phyloP scores from a whole-genome alignment of 2,797 vertebrate species.

The Cercopithecus mitis region DNA sequence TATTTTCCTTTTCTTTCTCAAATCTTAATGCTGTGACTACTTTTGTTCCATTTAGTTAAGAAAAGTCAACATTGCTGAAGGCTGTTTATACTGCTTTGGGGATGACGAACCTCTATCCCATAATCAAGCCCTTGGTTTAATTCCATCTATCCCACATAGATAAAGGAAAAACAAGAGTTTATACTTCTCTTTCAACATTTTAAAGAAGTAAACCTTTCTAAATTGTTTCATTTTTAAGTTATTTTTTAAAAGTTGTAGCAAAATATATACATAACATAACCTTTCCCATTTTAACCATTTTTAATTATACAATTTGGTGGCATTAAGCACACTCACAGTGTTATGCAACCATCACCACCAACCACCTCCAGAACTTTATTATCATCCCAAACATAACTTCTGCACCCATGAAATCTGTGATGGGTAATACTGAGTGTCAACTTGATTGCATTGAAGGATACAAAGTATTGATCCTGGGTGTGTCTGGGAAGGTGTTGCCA shows the following conservation, averaged over 20 bases:
- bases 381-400: neutral
- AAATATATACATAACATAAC: neutral
- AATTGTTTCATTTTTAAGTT: neutral
- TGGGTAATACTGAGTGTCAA: neutral
- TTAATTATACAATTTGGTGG: neutral
- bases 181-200: neutral
- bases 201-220: neutral
- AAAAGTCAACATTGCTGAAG: neutral
- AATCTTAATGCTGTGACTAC: neutral
- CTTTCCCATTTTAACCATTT: neutral
- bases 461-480: neutral
- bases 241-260: neutral
- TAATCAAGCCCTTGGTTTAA: neutral
- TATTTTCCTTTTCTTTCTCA: conserved; percentile 2
- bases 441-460: neutral
- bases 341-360: neutral
- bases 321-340: neutral
- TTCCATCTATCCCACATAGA: neutral
- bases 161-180: neutral
- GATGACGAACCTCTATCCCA: neutral
- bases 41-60: neutral
- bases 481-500: neutral
- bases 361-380: neutral
- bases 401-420: neutral
- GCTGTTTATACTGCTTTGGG: neutral